These are phyloP conservation scores for Olivierus martensii DNA, from an alignment of 1,140 invertebrate species.

Conservation along the genomic window DNA sequence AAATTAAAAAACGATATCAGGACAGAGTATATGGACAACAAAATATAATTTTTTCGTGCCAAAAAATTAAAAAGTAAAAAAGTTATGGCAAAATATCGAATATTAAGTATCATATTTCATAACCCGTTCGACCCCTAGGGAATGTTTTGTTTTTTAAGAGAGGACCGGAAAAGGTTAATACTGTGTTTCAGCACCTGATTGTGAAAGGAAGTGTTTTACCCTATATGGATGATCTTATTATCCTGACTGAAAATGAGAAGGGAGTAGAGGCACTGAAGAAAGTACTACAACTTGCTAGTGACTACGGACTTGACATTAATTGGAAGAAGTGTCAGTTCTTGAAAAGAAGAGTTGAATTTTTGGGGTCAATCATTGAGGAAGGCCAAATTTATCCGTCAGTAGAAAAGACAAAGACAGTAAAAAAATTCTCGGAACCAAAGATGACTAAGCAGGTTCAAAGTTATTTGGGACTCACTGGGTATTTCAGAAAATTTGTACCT, in stretches of 20 bases:
- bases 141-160: too few relatives aligned
- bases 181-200: too few relatives aligned
- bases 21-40: too few relatives aligned
- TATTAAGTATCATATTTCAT: too few relatives aligned
- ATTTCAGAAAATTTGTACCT: slow-evolving; percentile 33
- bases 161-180: too few relatives aligned
- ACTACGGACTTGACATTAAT: slow-evolving; percentile 2
- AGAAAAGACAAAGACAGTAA: neutral
- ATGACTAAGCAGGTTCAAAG: neutral
- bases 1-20: too few relatives aligned
- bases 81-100: too few relatives aligned
- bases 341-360: slow-evolving; percentile 2
- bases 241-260: neutral
- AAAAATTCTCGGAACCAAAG: neutral
- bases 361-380: slow-evolving; percentile 8
- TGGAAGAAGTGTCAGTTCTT: slow-evolving; percentile 6
- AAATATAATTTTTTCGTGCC: too few relatives aligned
- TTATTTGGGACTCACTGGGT: slow-evolving; percentile 22
- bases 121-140: too few relatives aligned
- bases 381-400: neutral
- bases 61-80: too few relatives aligned
- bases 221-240: slow-evolving; percentile 7
- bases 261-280: neutral
- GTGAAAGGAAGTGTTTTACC: neutral
- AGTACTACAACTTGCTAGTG: neutral